A percentile compares a stretch with the other conserved stretches of the same genome.
These are phyloP conservation scores for Emydura subglobosa DNA, from an alignment of 2,113 vertebrate species.

Conservation along the genomic window DNA sequence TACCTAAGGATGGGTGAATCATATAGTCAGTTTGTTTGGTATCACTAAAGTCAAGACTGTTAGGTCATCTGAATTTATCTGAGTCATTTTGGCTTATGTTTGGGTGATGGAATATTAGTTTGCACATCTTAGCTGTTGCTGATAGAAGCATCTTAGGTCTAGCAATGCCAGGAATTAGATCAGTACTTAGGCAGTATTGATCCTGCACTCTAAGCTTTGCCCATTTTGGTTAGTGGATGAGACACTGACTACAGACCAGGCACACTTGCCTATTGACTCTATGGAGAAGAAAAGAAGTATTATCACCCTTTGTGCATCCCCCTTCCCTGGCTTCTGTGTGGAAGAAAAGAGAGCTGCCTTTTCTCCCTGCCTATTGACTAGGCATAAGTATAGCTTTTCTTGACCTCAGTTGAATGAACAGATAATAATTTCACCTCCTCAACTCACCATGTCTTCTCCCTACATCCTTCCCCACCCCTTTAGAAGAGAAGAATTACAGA, in stretches of 20 bases:
- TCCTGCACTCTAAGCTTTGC: neutral
- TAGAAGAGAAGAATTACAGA: neutral
- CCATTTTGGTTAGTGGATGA: neutral
- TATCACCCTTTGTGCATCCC: neutral
- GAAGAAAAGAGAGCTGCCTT: neutral
- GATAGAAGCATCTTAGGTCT: neutral
- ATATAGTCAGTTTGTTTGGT: neutral
- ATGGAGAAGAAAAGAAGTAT: neutral
- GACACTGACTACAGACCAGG: neutral
- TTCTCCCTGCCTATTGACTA: neutral
- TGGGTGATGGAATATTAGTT: neutral
- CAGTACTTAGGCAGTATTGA: neutral
- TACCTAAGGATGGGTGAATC: neutral
- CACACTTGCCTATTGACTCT: neutral
- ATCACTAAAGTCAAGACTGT: neutral
- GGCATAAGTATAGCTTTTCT: neutral
- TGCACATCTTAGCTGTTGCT: neutral
- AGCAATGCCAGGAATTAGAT: neutral
- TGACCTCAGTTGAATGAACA: neutral
- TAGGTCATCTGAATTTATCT: neutral
- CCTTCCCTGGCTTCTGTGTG: neutral
- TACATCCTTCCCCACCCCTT: neutral
- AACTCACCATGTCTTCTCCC: neutral
- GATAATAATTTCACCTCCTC: neutral
- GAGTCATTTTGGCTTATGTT: fast-evolving